Evolutionary conservation across 2,888 invertebrate genomes (phyloP).

Genomic region (Caradrina clavipalpis): DNA sequence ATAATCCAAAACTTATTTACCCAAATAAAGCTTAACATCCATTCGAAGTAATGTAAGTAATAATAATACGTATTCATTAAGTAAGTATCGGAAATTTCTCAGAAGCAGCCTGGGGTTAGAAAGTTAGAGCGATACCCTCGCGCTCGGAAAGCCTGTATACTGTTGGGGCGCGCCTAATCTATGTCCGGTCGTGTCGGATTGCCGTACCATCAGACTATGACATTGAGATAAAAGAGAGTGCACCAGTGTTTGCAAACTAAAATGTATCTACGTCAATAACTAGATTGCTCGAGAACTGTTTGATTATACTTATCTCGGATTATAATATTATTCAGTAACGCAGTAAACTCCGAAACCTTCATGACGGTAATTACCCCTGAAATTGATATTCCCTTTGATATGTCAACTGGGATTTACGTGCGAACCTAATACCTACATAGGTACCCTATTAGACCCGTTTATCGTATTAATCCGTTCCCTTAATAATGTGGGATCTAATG

Average conservation of each 20-base stretch:
- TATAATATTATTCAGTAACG: neutral
- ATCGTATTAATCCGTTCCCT: conserved; percentile 20
- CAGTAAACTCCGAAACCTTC: neutral
- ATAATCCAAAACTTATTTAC: neutral
- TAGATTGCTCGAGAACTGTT: too few relatives aligned
- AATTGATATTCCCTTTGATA: conserved; percentile 29
- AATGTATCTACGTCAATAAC: too few relatives aligned
- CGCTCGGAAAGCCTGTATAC: too few relatives aligned
- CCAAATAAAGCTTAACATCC: neutral
- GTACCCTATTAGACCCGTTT: neutral
- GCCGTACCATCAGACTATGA: neutral
- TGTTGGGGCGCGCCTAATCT: too few relatives aligned
- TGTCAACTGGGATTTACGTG: conserved; percentile 9
- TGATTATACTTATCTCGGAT: too few relatives aligned
- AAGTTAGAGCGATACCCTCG: too few relatives aligned
- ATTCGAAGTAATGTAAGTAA: too few relatives aligned
- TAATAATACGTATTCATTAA: too few relatives aligned
- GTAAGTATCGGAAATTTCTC: too few relatives aligned
- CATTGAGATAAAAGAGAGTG: neutral
- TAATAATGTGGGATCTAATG: conserved; percentile 24
- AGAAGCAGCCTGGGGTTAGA: too few relatives aligned
- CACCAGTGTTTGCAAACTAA: neutral
- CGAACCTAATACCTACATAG: neutral
- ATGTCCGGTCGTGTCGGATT: too few relatives aligned
- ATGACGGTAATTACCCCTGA: neutral